Evolutionary conservation across 2,797 vertebrate genomes (phyloP).

Genomic region (Lepilemur ruficaudatus): DNA sequence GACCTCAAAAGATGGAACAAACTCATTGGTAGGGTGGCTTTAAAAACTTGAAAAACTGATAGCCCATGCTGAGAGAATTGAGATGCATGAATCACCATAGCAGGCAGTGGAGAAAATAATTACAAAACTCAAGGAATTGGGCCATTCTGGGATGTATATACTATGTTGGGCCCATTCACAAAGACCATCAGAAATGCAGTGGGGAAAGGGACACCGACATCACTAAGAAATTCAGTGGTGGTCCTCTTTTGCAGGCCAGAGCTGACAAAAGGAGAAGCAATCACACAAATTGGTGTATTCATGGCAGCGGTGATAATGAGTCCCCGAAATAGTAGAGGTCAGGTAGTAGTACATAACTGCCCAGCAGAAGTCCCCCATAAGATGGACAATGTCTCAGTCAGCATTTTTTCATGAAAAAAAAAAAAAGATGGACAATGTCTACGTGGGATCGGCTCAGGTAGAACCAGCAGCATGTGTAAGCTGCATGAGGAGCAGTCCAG

Average conservation of each 20-base stretch:
- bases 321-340: background rate
- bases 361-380: background rate
- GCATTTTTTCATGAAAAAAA: too few relatives aligned
- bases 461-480: background rate
- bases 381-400: background rate
- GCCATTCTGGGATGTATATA: background rate
- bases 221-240: background rate
- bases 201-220: background rate
- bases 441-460: background rate
- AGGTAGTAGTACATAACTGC: background rate
- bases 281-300: background rate
- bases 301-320: background rate
- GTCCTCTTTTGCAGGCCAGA: background rate
- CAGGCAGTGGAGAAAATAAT: constrained; percentile 13
- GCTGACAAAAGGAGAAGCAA: background rate
- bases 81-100: background rate
- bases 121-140: background rate
- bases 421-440: background rate
- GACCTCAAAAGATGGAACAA: background rate
- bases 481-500: background rate
- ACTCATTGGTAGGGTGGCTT: background rate
- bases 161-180: background rate
- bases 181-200: background rate
- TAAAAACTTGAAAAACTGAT: background rate
- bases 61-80: background rate